Conservation (phyloP, 2,113 vertebrate species). For the Clarias gariepinus region DNA sequence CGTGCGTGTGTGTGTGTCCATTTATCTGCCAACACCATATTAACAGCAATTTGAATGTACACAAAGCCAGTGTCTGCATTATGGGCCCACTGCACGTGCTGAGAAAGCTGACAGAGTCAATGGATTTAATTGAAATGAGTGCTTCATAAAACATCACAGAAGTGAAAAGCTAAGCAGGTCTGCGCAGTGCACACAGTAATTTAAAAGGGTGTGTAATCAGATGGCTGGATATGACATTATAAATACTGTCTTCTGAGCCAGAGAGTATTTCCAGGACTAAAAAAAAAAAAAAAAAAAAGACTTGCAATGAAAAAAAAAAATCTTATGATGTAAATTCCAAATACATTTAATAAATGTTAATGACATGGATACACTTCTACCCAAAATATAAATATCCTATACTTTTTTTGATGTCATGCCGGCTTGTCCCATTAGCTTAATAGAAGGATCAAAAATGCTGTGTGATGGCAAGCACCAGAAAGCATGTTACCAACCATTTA, state of each 20-base stretch:
- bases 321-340: background rate
- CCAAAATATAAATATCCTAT: background rate
- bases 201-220: background rate
- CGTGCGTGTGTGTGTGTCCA: background rate
- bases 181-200: background rate
- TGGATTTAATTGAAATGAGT: slow-evolving; percentile 24
- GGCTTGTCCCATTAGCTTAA: background rate
- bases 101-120: slow-evolving; percentile 4
- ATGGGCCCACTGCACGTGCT: background rate
- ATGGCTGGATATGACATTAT: slow-evolving; percentile 10
- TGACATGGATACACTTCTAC: background rate
- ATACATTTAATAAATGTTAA: background rate
- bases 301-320: background rate
- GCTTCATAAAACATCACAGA: slow-evolving; percentile 24
- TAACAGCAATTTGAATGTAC: background rate
- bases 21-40: background rate
- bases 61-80: background rate
- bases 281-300: background rate
- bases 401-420: background rate
- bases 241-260: background rate
- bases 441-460: slow-evolving; percentile 19
- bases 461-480: slow-evolving; percentile 57
- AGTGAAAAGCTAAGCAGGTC: slow-evolving; percentile 26
- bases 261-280: background rate
- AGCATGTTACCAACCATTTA: slow-evolving; percentile 25